Base-by-base conservation (phyloP, 2,797 vertebrate genomes). In the Leptoclinus maculatus region DNA sequence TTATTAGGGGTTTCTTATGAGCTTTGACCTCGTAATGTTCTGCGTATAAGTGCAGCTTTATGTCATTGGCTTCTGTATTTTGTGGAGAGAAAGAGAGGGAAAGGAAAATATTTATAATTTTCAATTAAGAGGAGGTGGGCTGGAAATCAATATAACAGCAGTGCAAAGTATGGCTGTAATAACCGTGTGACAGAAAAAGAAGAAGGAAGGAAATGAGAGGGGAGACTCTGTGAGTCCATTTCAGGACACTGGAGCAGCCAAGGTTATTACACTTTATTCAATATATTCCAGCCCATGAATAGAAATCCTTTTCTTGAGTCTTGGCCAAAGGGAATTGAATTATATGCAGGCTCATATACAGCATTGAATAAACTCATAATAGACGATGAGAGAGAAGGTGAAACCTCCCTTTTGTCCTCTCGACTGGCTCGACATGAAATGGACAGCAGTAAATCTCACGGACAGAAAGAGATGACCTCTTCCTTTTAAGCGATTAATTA, bases 191-290 rank as follows among this genome's bases (percentile, higher is more conserved):
- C 41, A 51, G 21, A n/a, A 34, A 59, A 16, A 66, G 51, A 49
- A 45, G 58, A 85, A 66, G 41, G 27, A 36, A 43, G 75, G 53
- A 71, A 29, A 49, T 23, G 19, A 79, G 57, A 66, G 23, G 2
- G 14, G n/a, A 49, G 66, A 72, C 25, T 71, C 41, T 60, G 38
- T 65, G 78, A 85, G 66, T 84, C 72, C 79, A 53, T 79, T 81
- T 84, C 76, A 76, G 86, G 83, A 79, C 68, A 65, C 58, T n/a
- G 53, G 39, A 62, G 78, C 66, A 74, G 80, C 67, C 79, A 74
- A 86, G 64, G 86, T 90, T 88, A 88, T 91, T 91, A 80, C 67
- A 77, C 87, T 88, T 86, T 64, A 70, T 71, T 79, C 75, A 85
- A 84, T 82, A 82, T 56, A 83, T 80, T 88, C 47, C 71, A 56